phyloP scores from a whole-genome alignment of 92 coral and sea anemone genomes.

The Palythoa caribaeorum region DNA sequence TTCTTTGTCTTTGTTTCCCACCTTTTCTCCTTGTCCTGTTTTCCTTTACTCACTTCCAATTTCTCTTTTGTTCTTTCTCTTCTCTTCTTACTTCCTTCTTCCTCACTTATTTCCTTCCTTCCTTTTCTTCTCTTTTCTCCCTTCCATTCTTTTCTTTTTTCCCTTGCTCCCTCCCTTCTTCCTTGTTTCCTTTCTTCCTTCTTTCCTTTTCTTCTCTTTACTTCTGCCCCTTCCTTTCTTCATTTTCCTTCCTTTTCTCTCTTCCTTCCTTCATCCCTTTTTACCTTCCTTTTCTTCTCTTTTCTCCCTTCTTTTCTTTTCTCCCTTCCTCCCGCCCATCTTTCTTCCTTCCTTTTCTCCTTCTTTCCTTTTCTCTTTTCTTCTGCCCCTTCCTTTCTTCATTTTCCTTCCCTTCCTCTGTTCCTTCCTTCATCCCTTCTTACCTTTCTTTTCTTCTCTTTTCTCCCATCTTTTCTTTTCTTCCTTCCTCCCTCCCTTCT shows the following conservation, averaged over 20 bases:
- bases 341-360: too few relatives aligned
- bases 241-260: background rate
- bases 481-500: background rate
- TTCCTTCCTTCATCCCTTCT: too few relatives aligned
- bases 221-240: background rate
- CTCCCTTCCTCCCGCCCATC: background rate
- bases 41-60: too few relatives aligned
- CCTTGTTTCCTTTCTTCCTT: background rate
- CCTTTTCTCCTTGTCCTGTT: too few relatives aligned
- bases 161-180: background rate
- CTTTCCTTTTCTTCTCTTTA: background rate
- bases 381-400: too few relatives aligned
- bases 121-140: background rate
- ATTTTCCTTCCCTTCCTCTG: too few relatives aligned
- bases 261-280: background rate
- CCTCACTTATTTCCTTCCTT: too few relatives aligned
- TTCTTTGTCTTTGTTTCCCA: too few relatives aligned
- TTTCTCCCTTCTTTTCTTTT: background rate
- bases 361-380: too few relatives aligned
- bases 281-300: background rate
- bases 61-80: too few relatives aligned
- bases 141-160: background rate
- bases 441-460: too few relatives aligned
- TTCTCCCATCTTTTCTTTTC: too few relatives aligned
- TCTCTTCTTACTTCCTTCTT: background rate